Base-by-base conservation (phyloP, 1,140 invertebrate species). In the Andrena cerasifolii region DNA sequence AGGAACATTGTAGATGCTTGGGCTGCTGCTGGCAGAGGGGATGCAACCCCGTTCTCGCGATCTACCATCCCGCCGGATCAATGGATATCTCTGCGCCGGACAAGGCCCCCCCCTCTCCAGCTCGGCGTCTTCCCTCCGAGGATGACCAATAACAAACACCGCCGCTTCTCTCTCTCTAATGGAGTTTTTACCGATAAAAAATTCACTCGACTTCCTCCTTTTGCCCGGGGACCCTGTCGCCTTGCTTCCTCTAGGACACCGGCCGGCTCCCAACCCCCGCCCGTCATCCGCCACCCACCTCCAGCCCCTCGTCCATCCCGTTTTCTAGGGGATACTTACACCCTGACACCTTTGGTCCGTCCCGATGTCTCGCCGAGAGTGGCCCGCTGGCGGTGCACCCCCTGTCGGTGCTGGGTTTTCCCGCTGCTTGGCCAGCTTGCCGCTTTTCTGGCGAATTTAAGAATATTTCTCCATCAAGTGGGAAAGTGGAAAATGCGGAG, bases 161-260 rank as follows among this genome's bases (percentile, higher is more conserved):
- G 87, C 77, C 84, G 86, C 84, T 86, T 89, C 88, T 87, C 86
- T 90, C 88, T 88, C 90, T 90, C 90, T 92, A 92, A 91, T 92
- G 90, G 90, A 91, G 90, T 92, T 92, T 92, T 92, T 90, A 91
- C 89, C 88, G 90, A 91, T 92, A 92, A 92, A 92, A 92, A 92
- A 92, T 92, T 91, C 90, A 92, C 89, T 91, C 87, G 85, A 82
- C 86, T 86, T 80, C 80, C 80, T 76, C 72, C 84, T 87, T 87
- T 89, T 86, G 87, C 80, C 82, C 80, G 82, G 56, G 74, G 68
- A 81, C 62, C 53, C 67, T 68, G 58, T 14, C 78, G 77, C 70
- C 33, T 65, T 53, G 63, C 56, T 73, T 68, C 67, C 62, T 43
- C 71, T 70, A 63, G 80, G 70, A 72, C 75, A 70, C 70, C 51